A percentile compares a stretch with the other conserved stretches of the same genome.
phyloP scores from a whole-genome alignment of 1,140 invertebrate genomes.

The Cyphomyrmex costatus region DNA sequence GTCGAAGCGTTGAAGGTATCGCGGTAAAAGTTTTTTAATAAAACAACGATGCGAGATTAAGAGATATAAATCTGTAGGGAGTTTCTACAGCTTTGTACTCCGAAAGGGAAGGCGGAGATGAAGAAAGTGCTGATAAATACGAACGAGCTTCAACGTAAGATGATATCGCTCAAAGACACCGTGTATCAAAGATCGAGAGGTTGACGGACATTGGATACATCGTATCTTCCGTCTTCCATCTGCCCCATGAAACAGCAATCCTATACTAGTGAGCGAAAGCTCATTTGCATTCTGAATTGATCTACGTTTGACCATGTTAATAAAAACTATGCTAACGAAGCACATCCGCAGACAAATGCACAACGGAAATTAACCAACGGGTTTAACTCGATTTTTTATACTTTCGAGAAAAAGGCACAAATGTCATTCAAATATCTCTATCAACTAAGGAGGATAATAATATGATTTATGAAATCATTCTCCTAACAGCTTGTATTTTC shows the following conservation, averaged over 20 bases:
- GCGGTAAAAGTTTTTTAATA: neutral
- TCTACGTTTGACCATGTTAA: slow-evolving; percentile 20
- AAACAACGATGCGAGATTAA: slow-evolving; percentile 3
- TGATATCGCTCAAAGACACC: slow-evolving; percentile 54
- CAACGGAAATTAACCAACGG: slow-evolving; percentile 4
- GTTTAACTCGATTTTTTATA: neutral
- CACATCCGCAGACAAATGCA: neutral
- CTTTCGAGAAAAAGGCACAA: neutral
- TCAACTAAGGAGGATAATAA: neutral
- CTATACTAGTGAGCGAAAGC: neutral
- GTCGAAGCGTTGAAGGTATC: neutral
- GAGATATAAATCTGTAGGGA: slow-evolving; percentile 15
- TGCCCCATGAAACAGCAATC: slow-evolving; percentile 29
- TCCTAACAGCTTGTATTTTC: neutral
- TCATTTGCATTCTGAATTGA: slow-evolving; percentile 48
- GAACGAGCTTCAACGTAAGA: slow-evolving; percentile 27
- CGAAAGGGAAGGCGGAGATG: slow-evolving; percentile 7
- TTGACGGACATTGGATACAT: slow-evolving; percentile 55
- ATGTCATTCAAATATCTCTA: neutral
- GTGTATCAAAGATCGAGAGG: slow-evolving; percentile 45
- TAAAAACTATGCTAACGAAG: slow-evolving; percentile 24
- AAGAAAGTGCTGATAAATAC: slow-evolving; percentile 46
- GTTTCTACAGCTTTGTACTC: slow-evolving; percentile 37
- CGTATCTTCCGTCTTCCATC: slow-evolving; percentile 50
- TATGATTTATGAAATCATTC: neutral